Percentiles rank a stretch among this genome's conserved stretches.
phyloP scores from a whole-genome alignment of 2,888 invertebrate species.

The Rhabditoides inermis region DNA sequence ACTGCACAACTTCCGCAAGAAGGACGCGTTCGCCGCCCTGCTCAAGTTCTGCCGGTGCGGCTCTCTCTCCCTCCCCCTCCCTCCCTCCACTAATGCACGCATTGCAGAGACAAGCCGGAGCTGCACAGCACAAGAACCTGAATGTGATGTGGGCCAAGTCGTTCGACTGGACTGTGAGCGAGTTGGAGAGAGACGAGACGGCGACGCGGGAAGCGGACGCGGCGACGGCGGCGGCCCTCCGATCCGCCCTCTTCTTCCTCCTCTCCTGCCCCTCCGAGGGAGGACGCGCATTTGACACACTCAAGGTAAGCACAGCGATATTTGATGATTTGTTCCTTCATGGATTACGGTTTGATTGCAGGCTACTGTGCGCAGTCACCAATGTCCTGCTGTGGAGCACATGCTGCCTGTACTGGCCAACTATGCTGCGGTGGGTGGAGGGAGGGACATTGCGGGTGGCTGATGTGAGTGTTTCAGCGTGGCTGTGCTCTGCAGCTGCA shows the following conservation, averaged over 20 bases:
- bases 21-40: constrained; percentile 1
- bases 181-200: no score
- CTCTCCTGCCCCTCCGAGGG: constrained; percentile 10
- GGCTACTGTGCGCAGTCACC: no score
- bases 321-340: no score
- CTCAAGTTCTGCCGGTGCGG: constrained; percentile 6
- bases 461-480: no score
- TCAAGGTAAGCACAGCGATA: no score
- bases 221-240: background rate
- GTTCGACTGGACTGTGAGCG: background rate
- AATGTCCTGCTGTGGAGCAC: no score
- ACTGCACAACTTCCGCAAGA: constrained; percentile 2
- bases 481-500: no score
- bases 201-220: no score
- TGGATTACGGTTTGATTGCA: no score
- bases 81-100: background rate
- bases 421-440: no score
- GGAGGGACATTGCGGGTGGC: no score
- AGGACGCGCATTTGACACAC: constrained; percentile 4
- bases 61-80: background rate
- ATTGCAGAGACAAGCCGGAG: constrained; percentile 1
- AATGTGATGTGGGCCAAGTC: constrained; percentile 3
- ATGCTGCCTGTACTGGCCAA: no score
- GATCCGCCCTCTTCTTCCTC: constrained; percentile 3
- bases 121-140: constrained; percentile 5